phyloP scores from a whole-genome alignment of 2,797 vertebrate genomes.

The Lacerta viridis region DNA sequence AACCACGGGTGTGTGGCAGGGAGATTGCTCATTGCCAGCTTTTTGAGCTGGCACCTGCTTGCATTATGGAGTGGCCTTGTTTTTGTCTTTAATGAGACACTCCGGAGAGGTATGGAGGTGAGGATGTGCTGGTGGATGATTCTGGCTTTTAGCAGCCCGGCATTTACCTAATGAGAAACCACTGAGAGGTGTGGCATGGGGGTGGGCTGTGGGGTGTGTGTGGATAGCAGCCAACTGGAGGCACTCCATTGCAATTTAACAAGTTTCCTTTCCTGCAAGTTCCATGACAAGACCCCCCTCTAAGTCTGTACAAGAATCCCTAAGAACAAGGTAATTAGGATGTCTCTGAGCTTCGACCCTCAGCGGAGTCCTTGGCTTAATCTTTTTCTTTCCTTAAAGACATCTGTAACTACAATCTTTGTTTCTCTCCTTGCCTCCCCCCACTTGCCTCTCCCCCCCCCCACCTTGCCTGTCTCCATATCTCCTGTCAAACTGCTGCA shows the following conservation, averaged over 20 bases:
- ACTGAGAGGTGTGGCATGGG: slow-evolving; percentile 43
- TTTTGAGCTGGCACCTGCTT: not conserved
- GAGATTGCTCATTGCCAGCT: not conserved
- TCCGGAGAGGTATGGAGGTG: not conserved
- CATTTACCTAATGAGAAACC: slow-evolving; percentile 48
- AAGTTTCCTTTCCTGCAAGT: slow-evolving; percentile 66
- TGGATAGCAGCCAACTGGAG: slow-evolving; percentile 52
- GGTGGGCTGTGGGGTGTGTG: slow-evolving; percentile 9
- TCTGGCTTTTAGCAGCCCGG: not conserved
- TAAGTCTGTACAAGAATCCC: slow-evolving; percentile 65
- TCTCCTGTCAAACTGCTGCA: slow-evolving; percentile 84
- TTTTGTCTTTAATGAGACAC: slow-evolving; percentile 23
- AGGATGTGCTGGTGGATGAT: not conserved
- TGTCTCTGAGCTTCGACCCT: slow-evolving; percentile 73
- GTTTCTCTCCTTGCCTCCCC: slow-evolving; percentile 74
- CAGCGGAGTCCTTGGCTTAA: slow-evolving; percentile 77
- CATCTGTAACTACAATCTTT: slow-evolving; percentile 82
- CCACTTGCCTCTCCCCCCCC: slow-evolving; percentile 56
- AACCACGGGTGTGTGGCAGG: not conserved
- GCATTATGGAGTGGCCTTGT: not conserved
- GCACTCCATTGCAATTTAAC: slow-evolving; percentile 67
- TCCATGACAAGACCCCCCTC: slow-evolving; percentile 67
- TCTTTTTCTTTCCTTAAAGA: slow-evolving; percentile 79
- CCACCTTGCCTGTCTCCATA: slow-evolving; percentile 81
- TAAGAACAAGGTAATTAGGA: slow-evolving; percentile 78